Conservation (phyloP, 2,797 vertebrate genomes). For the Hoplostethus mediterraneus region DNA sequence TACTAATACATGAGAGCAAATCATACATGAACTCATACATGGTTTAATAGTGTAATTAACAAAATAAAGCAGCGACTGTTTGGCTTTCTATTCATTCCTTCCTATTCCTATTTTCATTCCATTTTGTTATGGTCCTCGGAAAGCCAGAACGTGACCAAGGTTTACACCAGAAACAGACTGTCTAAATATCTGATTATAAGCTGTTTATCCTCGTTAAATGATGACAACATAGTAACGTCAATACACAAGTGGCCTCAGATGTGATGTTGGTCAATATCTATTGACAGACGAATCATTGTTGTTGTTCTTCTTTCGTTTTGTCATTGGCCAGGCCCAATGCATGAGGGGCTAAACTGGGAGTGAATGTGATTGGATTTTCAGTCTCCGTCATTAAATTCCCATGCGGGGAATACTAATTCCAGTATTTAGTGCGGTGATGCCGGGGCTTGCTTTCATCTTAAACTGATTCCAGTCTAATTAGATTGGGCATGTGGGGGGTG, state of each 20-base stretch:
- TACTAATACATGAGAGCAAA: conserved; percentile 25
- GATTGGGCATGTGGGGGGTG: conserved; percentile 87
- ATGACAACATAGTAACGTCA: conserved; percentile 80
- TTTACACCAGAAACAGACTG: conserved; percentile 74
- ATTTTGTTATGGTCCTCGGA: conserved; percentile 24
- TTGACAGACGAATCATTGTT: conserved; percentile 85
- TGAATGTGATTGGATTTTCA: conserved; percentile 87
- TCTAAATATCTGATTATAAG: conserved; percentile 82
- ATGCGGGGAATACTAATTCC: conserved; percentile 90
- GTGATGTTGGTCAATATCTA: conserved; percentile 83
- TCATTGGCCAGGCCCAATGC: conserved; percentile 79
- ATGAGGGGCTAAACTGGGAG: conserved; percentile 80
- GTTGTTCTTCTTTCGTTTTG: conserved; percentile 80
- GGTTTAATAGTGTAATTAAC: conserved; percentile 2
- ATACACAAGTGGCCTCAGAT: conserved; percentile 81
- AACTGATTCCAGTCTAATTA: conserved; percentile 90
- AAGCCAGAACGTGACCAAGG: conserved; percentile 65
- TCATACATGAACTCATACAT: conserved; percentile 7
- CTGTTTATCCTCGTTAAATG: conserved; percentile 83
- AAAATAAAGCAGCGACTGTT: conserved; percentile 1
- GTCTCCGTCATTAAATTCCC: conserved; percentile 87
- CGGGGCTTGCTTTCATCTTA: conserved; percentile 88
- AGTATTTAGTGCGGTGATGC: conserved; percentile 87
- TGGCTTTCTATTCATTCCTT: conserved; percentile 13
- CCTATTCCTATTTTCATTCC: conserved; percentile 7